Conservation (phyloP, 1,140 invertebrate genomes). For the Planococcus citri region DNA sequence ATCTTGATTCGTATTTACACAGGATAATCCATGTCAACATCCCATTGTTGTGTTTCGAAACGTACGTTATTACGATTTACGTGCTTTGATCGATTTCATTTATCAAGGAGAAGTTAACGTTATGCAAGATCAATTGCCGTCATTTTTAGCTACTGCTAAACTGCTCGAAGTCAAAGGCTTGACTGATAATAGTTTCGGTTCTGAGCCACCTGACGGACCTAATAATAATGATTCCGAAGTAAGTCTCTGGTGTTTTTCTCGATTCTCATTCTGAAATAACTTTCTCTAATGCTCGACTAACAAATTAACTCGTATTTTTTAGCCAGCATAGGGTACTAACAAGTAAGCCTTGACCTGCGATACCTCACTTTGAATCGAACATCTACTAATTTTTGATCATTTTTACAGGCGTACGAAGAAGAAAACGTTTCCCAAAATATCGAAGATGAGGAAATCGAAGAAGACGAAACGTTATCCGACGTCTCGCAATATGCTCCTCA, state of each 20-base stretch:
- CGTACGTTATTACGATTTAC: constrained; percentile 69
- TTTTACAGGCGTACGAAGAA: background rate
- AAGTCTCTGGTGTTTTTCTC: background rate
- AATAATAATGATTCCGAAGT: background rate
- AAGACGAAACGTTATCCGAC: background rate
- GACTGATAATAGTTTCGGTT: background rate
- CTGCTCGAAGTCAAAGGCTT: background rate
- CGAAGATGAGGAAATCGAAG: background rate
- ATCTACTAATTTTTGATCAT: background rate
- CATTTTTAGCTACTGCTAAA: constrained; percentile 44
- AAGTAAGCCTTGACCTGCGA: background rate
- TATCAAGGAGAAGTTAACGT: constrained; percentile 86
- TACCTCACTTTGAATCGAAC: background rate
- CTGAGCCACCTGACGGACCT: background rate
- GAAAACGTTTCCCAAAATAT: background rate
- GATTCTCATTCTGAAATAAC: too few relatives aligned
- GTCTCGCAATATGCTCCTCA: background rate
- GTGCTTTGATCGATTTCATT: constrained; percentile 83
- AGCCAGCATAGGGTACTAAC: background rate
- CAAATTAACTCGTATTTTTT: background rate
- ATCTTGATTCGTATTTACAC: constrained; percentile 39
- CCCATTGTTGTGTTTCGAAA: constrained; percentile 86
- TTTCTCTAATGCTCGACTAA: too few relatives aligned
- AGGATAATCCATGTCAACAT: constrained; percentile 77
- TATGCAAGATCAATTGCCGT: constrained; percentile 69